Evolutionary conservation across 1,140 invertebrate species (phyloP).

Genomic region (Brachionus rotundiformis): DNA sequence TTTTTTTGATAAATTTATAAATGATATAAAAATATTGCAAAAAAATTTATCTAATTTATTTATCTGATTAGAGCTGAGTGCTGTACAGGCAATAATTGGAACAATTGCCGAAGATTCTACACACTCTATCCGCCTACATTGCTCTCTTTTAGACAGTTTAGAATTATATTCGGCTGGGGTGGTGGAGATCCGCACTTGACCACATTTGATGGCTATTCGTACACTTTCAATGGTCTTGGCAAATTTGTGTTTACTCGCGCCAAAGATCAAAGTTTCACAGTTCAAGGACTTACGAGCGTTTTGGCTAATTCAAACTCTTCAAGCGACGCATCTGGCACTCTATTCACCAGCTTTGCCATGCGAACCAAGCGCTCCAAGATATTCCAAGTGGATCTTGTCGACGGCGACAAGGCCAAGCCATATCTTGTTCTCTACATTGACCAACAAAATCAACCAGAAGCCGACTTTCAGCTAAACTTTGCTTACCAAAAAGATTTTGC

Average conservation of each 20-base stretch:
- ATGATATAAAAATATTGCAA: too few relatives aligned
- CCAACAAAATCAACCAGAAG: background rate
- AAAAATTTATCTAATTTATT: too few relatives aligned
- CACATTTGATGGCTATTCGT: conserved; percentile 17
- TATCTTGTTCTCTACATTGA: background rate
- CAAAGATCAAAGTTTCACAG: conserved; percentile 28
- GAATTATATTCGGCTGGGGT: conserved; percentile 16
- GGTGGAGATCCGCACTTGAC: conserved; percentile 39
- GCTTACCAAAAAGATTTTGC: conserved; percentile 10
- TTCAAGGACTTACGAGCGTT: conserved; percentile 5
- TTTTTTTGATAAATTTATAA: too few relatives aligned
- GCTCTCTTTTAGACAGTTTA: background rate
- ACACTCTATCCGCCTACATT: background rate
- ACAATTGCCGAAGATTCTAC: conserved; percentile 38
- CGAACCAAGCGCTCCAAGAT: background rate
- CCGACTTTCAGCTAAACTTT: conserved; percentile 12
- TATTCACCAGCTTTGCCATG: conserved; percentile 5
- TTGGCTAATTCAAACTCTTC: background rate
- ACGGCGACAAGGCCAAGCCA: background rate
- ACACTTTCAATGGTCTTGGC: conserved; percentile 41
- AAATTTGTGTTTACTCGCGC: conserved; percentile 28
- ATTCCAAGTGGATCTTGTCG: conserved; percentile 3
- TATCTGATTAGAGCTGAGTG: background rate
- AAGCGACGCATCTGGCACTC: background rate
- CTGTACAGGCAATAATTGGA: background rate